Conservation (phyloP, 2,888 invertebrate species). For the Rhimphoctona megacephalus region DNA sequence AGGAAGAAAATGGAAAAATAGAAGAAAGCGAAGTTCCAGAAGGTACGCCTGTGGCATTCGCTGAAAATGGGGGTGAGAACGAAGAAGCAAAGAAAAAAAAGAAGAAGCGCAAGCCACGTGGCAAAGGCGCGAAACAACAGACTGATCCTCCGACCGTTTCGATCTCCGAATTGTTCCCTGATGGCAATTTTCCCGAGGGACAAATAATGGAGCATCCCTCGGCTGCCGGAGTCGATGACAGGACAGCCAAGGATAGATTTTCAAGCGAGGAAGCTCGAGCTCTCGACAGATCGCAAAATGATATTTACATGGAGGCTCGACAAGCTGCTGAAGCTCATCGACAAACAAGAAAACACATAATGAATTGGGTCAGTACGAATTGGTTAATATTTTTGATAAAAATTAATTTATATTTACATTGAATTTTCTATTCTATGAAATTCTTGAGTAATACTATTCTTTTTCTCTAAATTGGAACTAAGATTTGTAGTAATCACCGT, state of each 20-base stretch:
- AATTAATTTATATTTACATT: background rate
- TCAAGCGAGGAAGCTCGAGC: slow-evolving; percentile 95
- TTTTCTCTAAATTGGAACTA: background rate
- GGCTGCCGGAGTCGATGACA: slow-evolving; percentile 90
- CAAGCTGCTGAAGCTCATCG: slow-evolving; percentile 99
- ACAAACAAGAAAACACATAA: slow-evolving; percentile 96
- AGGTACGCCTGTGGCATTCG: slow-evolving; percentile 78
- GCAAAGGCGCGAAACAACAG: slow-evolving; percentile 87
- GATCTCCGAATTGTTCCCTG: slow-evolving; percentile 93
- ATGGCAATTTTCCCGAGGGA: slow-evolving; percentile 95
- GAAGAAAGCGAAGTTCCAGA: slow-evolving; percentile 71
- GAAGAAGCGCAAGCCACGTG: slow-evolving; percentile 86
- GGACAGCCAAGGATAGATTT: slow-evolving; percentile 94
- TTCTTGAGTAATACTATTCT: background rate
- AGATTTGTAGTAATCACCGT: background rate
- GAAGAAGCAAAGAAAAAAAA: slow-evolving; percentile 90
- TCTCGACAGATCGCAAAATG: slow-evolving; percentile 95
- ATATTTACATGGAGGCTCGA: slow-evolving; percentile 97
- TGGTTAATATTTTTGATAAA: background rate
- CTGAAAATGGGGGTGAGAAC: slow-evolving; percentile 86
- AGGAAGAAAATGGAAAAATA: slow-evolving; percentile 78
- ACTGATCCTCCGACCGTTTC: slow-evolving; percentile 95
- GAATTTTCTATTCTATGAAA: background rate
- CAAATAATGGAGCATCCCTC: slow-evolving; percentile 94
- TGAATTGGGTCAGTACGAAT: slow-evolving; percentile 88